These are phyloP conservation scores for Drosophila kokeensis DNA, from an alignment of 2,888 invertebrate genomes.

Conservation along the genomic window DNA sequence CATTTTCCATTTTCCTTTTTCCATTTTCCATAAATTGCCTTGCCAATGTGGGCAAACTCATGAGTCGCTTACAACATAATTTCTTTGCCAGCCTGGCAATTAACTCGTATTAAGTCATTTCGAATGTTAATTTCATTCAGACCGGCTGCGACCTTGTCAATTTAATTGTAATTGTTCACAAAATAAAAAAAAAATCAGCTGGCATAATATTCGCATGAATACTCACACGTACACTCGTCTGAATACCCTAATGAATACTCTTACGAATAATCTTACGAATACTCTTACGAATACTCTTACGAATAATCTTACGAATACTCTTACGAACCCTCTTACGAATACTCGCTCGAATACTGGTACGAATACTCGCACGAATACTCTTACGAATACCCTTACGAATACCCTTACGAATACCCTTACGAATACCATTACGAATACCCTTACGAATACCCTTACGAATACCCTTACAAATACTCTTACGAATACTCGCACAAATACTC, in stretches of 20 bases:
- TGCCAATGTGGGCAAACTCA: slow-evolving; percentile 5
- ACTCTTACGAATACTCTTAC: neutral
- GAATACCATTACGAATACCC: neutral
- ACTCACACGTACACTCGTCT: neutral
- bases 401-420: too few species aligned
- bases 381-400: too few species aligned
- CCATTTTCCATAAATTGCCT: neutral
- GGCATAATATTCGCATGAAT: neutral
- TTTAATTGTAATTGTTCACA: slow-evolving; percentile 58
- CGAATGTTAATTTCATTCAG: slow-evolving; percentile 61
- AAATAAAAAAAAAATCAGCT: slow-evolving; percentile 2
- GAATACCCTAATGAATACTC: neutral
- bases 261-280: neutral
- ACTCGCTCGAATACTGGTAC: neutral
- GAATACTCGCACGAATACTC: neutral
- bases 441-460: neutral
- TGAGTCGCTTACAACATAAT: slow-evolving; percentile 15
- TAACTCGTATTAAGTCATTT: slow-evolving; percentile 70
- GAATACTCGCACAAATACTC: neutral
- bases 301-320: neutral
- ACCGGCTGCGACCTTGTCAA: slow-evolving; percentile 67
- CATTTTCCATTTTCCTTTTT: slow-evolving; percentile 23
- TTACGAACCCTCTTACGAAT: neutral
- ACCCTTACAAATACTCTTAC: neutral
- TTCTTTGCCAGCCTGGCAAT: slow-evolving; percentile 44